phyloP scores from a whole-genome alignment of 2,113 vertebrate species.

The Ascaphus truei region DNA sequence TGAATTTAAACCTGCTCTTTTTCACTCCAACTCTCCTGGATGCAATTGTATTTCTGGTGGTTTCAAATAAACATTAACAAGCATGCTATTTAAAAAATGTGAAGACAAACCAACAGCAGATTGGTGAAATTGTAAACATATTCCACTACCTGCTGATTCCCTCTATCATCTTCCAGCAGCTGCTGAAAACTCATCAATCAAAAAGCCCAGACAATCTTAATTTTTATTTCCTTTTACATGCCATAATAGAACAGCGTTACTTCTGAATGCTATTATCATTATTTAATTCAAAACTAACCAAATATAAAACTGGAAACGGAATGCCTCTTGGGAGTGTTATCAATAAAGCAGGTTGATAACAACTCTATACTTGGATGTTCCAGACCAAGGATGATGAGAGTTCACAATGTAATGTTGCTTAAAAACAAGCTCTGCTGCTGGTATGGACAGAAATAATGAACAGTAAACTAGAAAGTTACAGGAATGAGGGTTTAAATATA shows the following conservation, averaged over 20 bases:
- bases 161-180: neutral
- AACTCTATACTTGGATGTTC: neutral
- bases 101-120: neutral
- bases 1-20: too few species aligned
- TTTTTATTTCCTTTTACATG: neutral
- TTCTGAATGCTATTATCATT: neutral
- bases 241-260: neutral
- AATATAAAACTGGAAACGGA: neutral
- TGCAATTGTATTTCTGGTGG: too few species aligned
- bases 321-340: neutral
- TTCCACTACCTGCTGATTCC: neutral
- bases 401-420: neutral
- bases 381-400: neutral
- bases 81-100: too few species aligned
- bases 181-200: neutral
- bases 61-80: too few species aligned
- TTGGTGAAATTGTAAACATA: neutral
- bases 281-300: neutral
- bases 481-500: neutral
- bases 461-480: neutral
- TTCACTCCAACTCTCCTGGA: too few species aligned
- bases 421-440: neutral
- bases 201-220: neutral
- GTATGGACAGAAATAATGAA: constrained; percentile 17
- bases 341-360: neutral